Base-by-base conservation (phyloP, 2,797 vertebrate species). In the Xyrichtys novacula region DNA sequence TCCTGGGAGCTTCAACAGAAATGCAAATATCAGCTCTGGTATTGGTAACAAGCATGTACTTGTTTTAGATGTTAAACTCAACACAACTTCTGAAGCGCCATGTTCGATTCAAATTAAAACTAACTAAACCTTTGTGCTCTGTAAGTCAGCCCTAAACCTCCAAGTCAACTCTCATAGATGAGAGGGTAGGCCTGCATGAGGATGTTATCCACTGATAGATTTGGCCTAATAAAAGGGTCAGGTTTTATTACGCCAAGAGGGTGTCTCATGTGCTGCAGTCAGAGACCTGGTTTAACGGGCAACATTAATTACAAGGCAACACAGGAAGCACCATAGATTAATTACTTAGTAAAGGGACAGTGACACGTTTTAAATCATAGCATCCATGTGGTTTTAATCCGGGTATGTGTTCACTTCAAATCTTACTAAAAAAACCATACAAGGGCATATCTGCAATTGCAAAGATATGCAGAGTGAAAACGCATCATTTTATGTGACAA, bases 171-270 rank as follows among this genome's bases (percentile, higher is more conserved):
- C n/a, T n/a, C n/a, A n/a, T n/a, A n/a, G n/a, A n/a, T n/a, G n/a
- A n/a, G n/a, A n/a, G n/a, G 32, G 32, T 12, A 7, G 7, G 7
- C 68, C 43, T 68, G 11, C 16, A 43, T 20, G 12, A 25, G 26
- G 47, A 78, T 31, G 60, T 63, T 57, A 81, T 40, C 57, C 34
- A 56, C 72, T 70, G 74, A 61, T 66, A 71, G 71, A 85, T 80
- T 56, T 65, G 75, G 71, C 69, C 88, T 75, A 67, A 83, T 78
- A 70, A 83, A 74, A n/a, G n/a, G 50, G 80, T 88, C 76, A 49
- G 76, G 49, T 78, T 83, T 86, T 66, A 80, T 84, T 72, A 77
- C 56, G 87, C 47, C 65, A 59, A 32, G 40, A 73, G 54, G 32
- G 14, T 22, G 40, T 59, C 66, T 70, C 47, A 32, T 22, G 53